Evolutionary conservation across 2,888 invertebrate species (phyloP).

Genomic region (Pristionchus entomophagus): DNA sequence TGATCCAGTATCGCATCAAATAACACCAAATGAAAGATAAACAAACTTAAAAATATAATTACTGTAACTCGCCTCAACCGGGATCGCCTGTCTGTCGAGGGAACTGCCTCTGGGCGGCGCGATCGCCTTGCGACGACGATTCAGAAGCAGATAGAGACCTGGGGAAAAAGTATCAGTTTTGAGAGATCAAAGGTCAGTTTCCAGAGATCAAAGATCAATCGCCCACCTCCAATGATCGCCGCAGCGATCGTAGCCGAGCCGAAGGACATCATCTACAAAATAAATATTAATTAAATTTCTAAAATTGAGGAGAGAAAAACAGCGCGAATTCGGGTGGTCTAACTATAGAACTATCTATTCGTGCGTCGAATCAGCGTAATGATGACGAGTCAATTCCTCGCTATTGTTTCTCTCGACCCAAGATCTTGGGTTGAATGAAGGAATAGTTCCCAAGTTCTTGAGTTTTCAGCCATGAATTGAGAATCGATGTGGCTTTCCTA

Average conservation of each 20-base stretch:
- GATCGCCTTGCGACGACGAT: constrained; percentile 47
- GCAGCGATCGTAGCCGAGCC: constrained; percentile 32
- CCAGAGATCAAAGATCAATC: background rate
- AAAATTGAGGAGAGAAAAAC: too few relatives aligned
- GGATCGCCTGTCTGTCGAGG: constrained; percentile 49
- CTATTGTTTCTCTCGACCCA: too few relatives aligned
- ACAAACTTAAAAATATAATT: too few relatives aligned
- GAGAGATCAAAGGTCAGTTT: constrained; percentile 13
- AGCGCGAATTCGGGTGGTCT: too few relatives aligned
- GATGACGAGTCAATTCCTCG: too few relatives aligned
- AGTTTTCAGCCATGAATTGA: too few relatives aligned
- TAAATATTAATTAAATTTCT: background rate
- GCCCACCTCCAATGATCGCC: constrained; percentile 20
- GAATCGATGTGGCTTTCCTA: too few relatives aligned
- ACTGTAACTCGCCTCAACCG: constrained; percentile 50
- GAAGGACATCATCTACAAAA: constrained; percentile 26
- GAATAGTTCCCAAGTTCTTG: too few relatives aligned
- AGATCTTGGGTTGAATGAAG: too few relatives aligned
- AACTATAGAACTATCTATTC: too few relatives aligned
- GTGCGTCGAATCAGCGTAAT: too few relatives aligned
- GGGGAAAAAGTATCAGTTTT: background rate
- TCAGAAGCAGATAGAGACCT: constrained; percentile 21
- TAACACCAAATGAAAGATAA: too few relatives aligned
- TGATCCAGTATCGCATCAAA: background rate
- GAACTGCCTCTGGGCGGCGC: constrained; percentile 49